A percentile compares a stretch with the other conserved stretches of the same genome.
phyloP scores from a whole-genome alignment of 2,888 invertebrate species.

The Acleris sparsana region DNA sequence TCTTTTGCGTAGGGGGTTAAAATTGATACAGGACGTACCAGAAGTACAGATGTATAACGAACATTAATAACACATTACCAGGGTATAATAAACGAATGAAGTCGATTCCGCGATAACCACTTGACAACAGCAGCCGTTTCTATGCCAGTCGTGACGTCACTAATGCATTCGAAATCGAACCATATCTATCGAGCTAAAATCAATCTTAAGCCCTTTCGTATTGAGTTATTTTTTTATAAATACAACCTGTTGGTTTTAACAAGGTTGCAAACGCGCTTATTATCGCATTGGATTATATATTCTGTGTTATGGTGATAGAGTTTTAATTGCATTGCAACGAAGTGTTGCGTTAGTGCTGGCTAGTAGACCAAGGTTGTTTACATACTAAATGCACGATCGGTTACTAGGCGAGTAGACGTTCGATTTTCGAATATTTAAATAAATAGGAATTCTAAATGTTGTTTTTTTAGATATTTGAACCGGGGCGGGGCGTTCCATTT shows the following conservation, averaged over 20 bases:
- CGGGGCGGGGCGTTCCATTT: too few relatives aligned
- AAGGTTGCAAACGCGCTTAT: constrained; percentile 45
- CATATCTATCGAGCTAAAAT: not conserved
- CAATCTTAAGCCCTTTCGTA: not conserved
- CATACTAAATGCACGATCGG: constrained; percentile 41
- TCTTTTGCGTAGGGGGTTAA: too few relatives aligned
- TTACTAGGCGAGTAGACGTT: constrained; percentile 16
- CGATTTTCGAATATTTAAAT: too few relatives aligned
- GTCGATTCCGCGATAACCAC: constrained; percentile 55
- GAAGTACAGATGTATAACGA: not conserved
- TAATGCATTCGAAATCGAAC: constrained; percentile 31
- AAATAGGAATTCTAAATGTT: too few relatives aligned
- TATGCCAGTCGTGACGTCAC: constrained; percentile 46
- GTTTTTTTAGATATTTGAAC: too few relatives aligned
- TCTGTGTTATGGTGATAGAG: constrained; percentile 38
- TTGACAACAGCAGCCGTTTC: constrained; percentile 58
- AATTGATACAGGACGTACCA: not conserved
- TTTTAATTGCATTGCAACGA: constrained; percentile 37
- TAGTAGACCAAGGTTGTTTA: constrained; percentile 41
- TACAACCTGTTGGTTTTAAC: constrained; percentile 1
- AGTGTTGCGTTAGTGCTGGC: constrained; percentile 37
- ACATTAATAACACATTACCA: not conserved
- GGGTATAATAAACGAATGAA: constrained; percentile 27
- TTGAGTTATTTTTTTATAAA: not conserved
- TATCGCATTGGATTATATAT: constrained; percentile 41